Base-by-base conservation (phyloP, 2,797 vertebrate genomes). In the Mus spretus region DNA sequence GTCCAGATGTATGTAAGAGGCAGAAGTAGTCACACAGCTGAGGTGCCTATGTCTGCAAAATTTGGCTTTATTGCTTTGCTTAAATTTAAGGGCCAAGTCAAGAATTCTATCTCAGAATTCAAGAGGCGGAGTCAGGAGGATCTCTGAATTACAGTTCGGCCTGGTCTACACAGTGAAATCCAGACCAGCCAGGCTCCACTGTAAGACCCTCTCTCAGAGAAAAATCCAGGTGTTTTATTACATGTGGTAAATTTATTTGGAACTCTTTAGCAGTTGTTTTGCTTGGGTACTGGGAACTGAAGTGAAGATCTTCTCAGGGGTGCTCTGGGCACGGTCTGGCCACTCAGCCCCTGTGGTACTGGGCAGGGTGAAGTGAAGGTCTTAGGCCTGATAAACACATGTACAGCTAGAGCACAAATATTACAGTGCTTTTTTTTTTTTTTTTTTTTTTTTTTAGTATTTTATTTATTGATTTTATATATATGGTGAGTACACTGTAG, bases 1-100 rank as follows among this genome's bases (percentile, higher is more conserved):
- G 85, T 70, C n/a, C 93, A 96, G 93, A 94, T 80, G 26, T 26
- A 31, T 61, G 92, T 7, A 0, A 37, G 44, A 89, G 61, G 72
- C 24, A 34, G 40, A 89, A 83, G 53, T 14, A 19, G 19, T 57
- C 15, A 12, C 37, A 17, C 26, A 24, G 7, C 61, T 22, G 40
- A 15, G 17, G 17, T 70, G 26, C 22, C 22, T 57, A 9, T 70
- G 91, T 85, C 85, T 61, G 74, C 47, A 37, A 28, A 63, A 88
- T 50, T 72, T 61, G 70, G 17, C n/a, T 78, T 75, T 87, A 91
- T 26, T 70, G 26, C n/a, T 40, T 80, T 93, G 82, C 55, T 94
- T 78, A 70, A 67, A n/a, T 50, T 86, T 84, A 70, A 65, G 12
- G 12, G 12, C 44, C 82, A 67, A 22, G 28, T 50, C 31, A 61